Percentiles rank a stretch among this genome's conserved stretches.
Evolutionary conservation across 2,888 invertebrate species (phyloP).

Genomic region (Caenorhabditis angaria): DNA sequence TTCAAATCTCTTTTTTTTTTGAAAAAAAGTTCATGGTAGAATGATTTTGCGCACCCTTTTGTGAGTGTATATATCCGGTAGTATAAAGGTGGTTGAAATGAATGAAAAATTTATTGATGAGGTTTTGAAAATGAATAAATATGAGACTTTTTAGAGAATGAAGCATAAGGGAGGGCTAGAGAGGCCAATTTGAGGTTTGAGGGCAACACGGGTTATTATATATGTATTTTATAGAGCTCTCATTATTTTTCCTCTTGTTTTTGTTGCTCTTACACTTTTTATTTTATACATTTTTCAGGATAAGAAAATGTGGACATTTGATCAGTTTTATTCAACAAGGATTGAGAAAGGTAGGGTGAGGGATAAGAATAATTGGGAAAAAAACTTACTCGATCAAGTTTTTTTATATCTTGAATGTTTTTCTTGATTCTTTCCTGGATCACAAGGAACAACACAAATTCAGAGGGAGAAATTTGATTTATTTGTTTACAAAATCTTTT

Average conservation of each 20-base stretch:
- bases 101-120: not conserved
- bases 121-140: not conserved
- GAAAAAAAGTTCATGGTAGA: conserved; percentile 1
- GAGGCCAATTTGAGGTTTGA: not conserved
- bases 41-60: not conserved
- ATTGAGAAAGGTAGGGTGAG: conserved; percentile 7
- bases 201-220: not conserved
- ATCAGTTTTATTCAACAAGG: conserved; percentile 36
- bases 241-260: conserved; percentile 2
- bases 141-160: not conserved
- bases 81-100: not conserved
- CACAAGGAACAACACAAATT: conserved; percentile 7
- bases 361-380: not conserved
- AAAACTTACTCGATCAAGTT: not conserved
- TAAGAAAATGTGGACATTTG: conserved; percentile 14
- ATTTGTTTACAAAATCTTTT: too few species aligned
- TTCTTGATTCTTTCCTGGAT: conserved; percentile 9
- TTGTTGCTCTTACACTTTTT: not conserved
- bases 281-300: not conserved
- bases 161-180: not conserved
- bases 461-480: too few species aligned
- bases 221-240: not conserved
- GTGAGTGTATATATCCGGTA: not conserved
- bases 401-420: not conserved
- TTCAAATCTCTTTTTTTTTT: not conserved